phyloP scores from a whole-genome alignment of 2,888 invertebrate species.

The Alitta virens region DNA sequence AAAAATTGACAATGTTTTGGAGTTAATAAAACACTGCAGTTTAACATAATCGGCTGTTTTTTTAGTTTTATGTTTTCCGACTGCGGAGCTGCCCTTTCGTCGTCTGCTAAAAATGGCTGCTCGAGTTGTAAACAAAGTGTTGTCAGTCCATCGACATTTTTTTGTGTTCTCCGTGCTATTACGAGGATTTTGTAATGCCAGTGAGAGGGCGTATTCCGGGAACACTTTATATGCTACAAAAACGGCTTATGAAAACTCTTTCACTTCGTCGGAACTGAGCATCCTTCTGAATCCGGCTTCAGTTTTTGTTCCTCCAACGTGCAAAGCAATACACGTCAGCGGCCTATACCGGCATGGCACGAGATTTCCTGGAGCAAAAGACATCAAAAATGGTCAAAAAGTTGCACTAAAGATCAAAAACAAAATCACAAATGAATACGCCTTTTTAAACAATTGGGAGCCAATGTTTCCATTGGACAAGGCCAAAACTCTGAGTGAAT shows the following conservation, averaged over 20 bases:
- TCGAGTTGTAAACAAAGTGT: too few relatives aligned
- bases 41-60: too few relatives aligned
- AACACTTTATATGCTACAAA: background rate
- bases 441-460: background rate
- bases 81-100: too few relatives aligned
- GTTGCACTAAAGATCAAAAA: background rate
- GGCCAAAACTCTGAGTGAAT: background rate
- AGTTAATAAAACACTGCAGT: too few relatives aligned
- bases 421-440: background rate
- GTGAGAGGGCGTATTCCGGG: too few relatives aligned
- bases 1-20: too few relatives aligned
- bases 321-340: background rate
- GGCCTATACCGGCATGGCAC: background rate
- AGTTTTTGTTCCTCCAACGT: background rate
- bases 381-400: background rate
- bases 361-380: background rate
- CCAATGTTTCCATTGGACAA: background rate
- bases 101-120: too few relatives aligned
- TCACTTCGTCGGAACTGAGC: background rate
- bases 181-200: too few relatives aligned
- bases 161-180: too few relatives aligned
- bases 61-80: too few relatives aligned
- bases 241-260: background rate
- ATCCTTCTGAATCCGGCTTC: background rate
- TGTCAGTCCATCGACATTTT: too few relatives aligned